Base-by-base conservation (phyloP, 2,797 vertebrate genomes). In the Poeciliopsis paucimaculata region DNA sequence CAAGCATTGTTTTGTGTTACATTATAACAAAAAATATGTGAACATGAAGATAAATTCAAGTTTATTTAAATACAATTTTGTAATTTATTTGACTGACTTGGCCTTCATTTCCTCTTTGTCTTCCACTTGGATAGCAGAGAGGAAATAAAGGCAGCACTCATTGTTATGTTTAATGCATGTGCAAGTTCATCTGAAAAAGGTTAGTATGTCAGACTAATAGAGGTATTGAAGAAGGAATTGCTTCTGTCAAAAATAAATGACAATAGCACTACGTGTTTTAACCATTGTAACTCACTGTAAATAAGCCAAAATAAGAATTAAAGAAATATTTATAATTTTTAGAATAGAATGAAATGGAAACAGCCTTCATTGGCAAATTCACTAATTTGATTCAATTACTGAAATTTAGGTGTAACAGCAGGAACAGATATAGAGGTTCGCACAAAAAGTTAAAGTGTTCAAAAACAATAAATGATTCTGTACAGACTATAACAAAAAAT, bases 11-110 rank as follows among this genome's bases (percentile, higher is more conserved):
- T 66, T 75, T 49, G 76, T 84, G 71, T 78, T 80, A 80, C 60
- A 73, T 84, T 45, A 78, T 77, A 84, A 64, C 77, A 36, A 71
- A 82, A 12, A 64, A 60, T 82, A 75, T 74, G 73, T 41, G 57
- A 7, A 60, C 28, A 83, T 74, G 80, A 57, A 86, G 77, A 82
- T 85, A 83, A 81, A 86, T 86, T 85, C 62, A 73, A 71, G 77
- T 80, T 83, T 80, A n/a, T 66, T 74, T 34, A 77, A 83, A 80
- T 74, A 31, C 16, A 31, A 57, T 60, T 31, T 49, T 46, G 31
- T 49, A 78, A 23, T 85, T 87, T 84, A 23, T 78, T 72, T 12
- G 43, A 45, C 80, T 28, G 3, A 75, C n/a, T 75, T 73, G 75
- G 23, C 28, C 26, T 70, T 78, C 41, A 43, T 72, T 81, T 81